Percentiles rank a stretch among this genome's conserved stretches.
These are phyloP conservation scores for Sakesphorus luctuosus DNA, from an alignment of 2,113 vertebrate genomes.

Conservation along the genomic window DNA sequence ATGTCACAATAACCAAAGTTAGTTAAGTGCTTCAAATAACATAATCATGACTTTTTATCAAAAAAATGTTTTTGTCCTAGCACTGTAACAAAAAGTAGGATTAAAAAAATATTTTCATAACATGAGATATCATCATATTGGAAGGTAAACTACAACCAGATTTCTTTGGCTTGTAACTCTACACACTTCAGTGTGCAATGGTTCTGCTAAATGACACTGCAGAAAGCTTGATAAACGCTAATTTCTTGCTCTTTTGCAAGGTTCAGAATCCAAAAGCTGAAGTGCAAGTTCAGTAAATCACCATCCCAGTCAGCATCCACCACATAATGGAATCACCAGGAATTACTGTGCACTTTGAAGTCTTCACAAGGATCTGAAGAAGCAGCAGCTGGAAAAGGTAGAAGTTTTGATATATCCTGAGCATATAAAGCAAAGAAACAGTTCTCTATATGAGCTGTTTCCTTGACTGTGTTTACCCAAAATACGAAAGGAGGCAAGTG, in stretches of 20 bases:
- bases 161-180: background rate
- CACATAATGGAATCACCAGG: background rate
- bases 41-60: background rate
- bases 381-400: background rate
- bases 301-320: fast-evolving
- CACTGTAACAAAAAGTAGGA: background rate
- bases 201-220: background rate
- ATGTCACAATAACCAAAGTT: background rate
- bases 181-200: background rate
- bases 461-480: background rate
- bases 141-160: background rate
- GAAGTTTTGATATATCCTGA: background rate
- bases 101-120: background rate
- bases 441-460: background rate
- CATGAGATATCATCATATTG: background rate
- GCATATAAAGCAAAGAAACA: background rate
- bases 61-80: background rate
- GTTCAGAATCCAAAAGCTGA: background rate
- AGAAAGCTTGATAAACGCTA: background rate
- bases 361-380: background rate
- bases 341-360: background rate
- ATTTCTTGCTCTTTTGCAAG: background rate
- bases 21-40: background rate
- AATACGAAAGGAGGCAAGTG: background rate
- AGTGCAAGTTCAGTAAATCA: background rate